Percentiles rank a stretch among this genome's conserved stretches.
These are phyloP conservation scores for Scrobipalpa atriplicella DNA, from an alignment of 2,888 invertebrate species.

Conservation along the genomic window DNA sequence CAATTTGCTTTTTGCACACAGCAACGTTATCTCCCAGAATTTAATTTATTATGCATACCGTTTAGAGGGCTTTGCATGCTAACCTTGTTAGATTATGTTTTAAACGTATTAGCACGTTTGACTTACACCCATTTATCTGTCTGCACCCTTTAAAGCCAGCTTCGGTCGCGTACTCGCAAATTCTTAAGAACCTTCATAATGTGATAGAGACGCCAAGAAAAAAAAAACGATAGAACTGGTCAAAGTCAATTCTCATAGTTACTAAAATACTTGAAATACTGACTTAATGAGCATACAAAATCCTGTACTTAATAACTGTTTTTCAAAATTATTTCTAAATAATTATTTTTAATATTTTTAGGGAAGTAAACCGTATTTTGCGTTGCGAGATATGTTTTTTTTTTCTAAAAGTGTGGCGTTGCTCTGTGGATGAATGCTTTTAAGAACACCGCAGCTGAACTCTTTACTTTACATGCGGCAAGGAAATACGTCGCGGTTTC, in stretches of 20 bases:
- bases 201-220: too few relatives aligned
- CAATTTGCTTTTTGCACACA: neutral
- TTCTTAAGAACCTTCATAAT: conserved; percentile 35
- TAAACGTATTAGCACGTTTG: conserved; percentile 4
- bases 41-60: neutral
- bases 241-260: too few relatives aligned
- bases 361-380: too few relatives aligned
- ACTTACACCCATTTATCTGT: conserved; percentile 10
- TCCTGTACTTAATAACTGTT: too few relatives aligned
- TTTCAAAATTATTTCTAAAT: too few relatives aligned
- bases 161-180: conserved; percentile 5
- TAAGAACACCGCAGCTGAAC: conserved; percentile 40
- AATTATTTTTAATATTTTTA: too few relatives aligned
- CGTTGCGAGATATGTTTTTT: too few relatives aligned
- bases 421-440: too few relatives aligned
- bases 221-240: too few relatives aligned
- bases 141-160: neutral
- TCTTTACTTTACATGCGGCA: conserved; percentile 47
- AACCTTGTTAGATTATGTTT: neutral
- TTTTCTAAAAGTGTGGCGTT: too few relatives aligned
- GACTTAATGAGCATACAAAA: too few relatives aligned
- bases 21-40: neutral
- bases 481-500: conserved; percentile 47
- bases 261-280: too few relatives aligned
- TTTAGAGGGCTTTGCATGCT: neutral